Percentiles rank a stretch among this genome's conserved stretches.
Evolutionary conservation across 2,888 invertebrate genomes (phyloP).

Genomic region (Lacanobia wlatinum): DNA sequence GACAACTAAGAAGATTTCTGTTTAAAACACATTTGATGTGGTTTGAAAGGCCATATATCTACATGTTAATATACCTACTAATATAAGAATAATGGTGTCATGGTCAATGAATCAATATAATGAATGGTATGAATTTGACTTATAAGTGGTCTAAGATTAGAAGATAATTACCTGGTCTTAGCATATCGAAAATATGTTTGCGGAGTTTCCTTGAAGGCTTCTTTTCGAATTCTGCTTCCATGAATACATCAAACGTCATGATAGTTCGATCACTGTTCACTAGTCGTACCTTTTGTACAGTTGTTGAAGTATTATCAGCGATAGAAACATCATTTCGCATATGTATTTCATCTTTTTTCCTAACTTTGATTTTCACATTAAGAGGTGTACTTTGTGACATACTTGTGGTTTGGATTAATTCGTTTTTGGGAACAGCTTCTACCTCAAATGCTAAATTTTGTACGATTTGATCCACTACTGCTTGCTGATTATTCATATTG

Average conservation of each 20-base stretch:
- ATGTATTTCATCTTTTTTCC: constrained; percentile 74
- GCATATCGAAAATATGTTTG: constrained; percentile 57
- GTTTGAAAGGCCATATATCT: too few species aligned
- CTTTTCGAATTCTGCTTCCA: constrained; percentile 76
- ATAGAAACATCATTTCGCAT: constrained; percentile 68
- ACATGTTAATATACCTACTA: too few species aligned
- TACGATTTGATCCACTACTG: constrained; percentile 73
- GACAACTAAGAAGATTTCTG: too few species aligned
- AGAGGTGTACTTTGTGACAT: constrained; percentile 73
- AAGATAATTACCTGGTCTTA: constrained; percentile 48
- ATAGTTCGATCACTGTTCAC: constrained; percentile 84
- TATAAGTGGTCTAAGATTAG: neutral
- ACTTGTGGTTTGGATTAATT: constrained; percentile 44
- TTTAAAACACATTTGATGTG: too few species aligned
- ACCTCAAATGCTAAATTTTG: constrained; percentile 81
- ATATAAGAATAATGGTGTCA: too few species aligned
- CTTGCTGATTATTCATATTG: constrained; percentile 70
- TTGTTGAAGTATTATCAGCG: constrained; percentile 51
- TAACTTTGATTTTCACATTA: constrained; percentile 82
- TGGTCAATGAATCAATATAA: too few species aligned
- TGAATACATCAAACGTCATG: constrained; percentile 81
- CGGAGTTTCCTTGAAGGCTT: constrained; percentile 70
- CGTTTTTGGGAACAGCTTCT: constrained; percentile 76
- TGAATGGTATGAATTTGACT: too few species aligned
- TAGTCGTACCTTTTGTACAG: constrained; percentile 73